Evolutionary conservation across 2,888 invertebrate genomes (phyloP), one percentile per base, ranked within the genome.

Genomic region (Plagodis dolabraria): DNA sequence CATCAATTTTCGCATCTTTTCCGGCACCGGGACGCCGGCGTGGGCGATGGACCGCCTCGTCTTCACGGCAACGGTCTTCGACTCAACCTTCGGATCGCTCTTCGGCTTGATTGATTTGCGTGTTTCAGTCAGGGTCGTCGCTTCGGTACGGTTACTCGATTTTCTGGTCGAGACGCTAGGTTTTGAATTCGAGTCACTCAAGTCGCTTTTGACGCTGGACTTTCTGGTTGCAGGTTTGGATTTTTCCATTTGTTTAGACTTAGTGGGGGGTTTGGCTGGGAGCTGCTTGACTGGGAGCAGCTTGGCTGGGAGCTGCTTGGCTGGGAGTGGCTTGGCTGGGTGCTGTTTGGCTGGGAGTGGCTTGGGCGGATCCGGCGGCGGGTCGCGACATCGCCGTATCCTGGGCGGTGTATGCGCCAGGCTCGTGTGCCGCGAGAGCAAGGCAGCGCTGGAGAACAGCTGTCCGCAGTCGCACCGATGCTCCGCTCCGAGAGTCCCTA

Each of bases 391-490:
- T 45, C 87, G 85, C 44, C 93, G 86, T 71, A 89, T 83, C 65
- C 94, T 83, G 72, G 92, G 93, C 65, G 93, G 93, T 12, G 93
- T 93, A 82, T 93, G 93, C 64, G 89, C 94, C 0, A 92, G 80
- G 10, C 83, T 77, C 1, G 91, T 85, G 83, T 93, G 93, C 55
- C 92, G 83, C 60, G 86, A 69, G 61, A 93, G 69, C 22, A 93
- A 68, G 34, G 90, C 89, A 10, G 87, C 92, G 72, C 88, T 90
- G 56, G 86, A 85, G 76, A 93, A 93, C 64, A 89, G 62, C 72
- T 90, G 86, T 0, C 93, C 93, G 67, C 93, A 93, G 74, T 93
- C 93, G 66, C 93, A 93, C 0, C 94, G 89, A 71, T 94, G 94
- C 81, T 83, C 88, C 46, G 74, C 80, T 43, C 79, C 84, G 8